phyloP scores from a whole-genome alignment of 2,797 vertebrate genomes.

The Crenichthys baileyi region DNA sequence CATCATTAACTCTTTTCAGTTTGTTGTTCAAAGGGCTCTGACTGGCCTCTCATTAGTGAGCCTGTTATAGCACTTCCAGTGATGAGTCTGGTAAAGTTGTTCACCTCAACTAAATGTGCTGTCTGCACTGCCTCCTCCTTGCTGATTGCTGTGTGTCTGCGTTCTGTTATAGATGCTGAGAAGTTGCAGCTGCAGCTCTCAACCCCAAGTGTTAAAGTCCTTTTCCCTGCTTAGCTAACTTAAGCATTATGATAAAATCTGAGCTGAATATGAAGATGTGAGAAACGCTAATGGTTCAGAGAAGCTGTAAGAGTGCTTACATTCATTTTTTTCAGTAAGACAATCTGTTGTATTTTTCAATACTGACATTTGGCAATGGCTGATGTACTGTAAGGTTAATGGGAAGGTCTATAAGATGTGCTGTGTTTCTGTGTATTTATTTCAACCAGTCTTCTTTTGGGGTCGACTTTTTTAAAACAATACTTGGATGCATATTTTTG shows the following conservation, averaged over 20 bases:
- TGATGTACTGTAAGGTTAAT: neutral
- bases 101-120: neutral
- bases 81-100: neutral
- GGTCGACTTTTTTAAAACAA: too few species aligned
- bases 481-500: too few species aligned
- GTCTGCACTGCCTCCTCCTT: slow-evolving; percentile 1
- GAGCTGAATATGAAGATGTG: neutral
- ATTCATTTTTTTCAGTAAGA: neutral
- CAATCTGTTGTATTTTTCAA: neutral
- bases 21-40: neutral
- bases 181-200: slow-evolving; percentile 15
- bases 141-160: neutral
- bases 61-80: neutral
- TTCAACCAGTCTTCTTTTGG: too few species aligned
- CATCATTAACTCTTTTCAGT: slow-evolving; percentile 3
- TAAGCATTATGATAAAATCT: slow-evolving; percentile 5
- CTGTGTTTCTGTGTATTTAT: too few species aligned
- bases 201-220: neutral
- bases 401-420: neutral
- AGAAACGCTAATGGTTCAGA: neutral
- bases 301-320: neutral
- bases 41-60: slow-evolving; percentile 1
- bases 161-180: slow-evolving; percentile 1
- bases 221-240: neutral
- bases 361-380: neutral